Percentiles rank a stretch among this genome's conserved stretches.
Evolutionary conservation across 1,140 invertebrate genomes (phyloP).

Genomic region (Ceratina australensis): DNA sequence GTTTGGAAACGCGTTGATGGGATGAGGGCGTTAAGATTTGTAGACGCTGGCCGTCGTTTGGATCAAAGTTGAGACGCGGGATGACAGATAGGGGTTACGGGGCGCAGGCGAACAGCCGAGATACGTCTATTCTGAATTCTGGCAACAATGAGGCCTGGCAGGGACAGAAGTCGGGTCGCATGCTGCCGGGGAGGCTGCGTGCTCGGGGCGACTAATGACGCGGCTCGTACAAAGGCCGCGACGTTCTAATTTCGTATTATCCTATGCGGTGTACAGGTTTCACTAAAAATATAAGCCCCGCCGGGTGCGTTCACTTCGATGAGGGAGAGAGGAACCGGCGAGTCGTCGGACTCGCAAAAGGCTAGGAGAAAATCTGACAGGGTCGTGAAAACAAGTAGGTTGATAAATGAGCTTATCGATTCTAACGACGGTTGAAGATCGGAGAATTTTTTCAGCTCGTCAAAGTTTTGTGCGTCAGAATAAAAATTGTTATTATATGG

Average conservation of each 20-base stretch:
- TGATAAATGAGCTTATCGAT: too few relatives aligned
- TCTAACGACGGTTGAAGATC: too few relatives aligned
- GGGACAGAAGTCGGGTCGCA: slow-evolving; percentile 38
- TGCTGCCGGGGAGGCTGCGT: background rate
- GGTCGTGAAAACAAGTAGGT: too few relatives aligned
- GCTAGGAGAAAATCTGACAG: too few relatives aligned
- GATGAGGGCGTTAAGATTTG: background rate
- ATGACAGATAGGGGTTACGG: slow-evolving; percentile 45
- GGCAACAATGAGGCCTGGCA: slow-evolving; percentile 58
- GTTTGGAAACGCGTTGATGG: too few relatives aligned
- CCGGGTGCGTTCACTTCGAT: slow-evolving; percentile 42
- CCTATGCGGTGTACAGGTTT: slow-evolving; percentile 11
- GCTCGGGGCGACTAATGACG: slow-evolving; percentile 50
- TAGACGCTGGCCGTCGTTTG: background rate
- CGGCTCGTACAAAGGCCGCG: slow-evolving; percentile 54
- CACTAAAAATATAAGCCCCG: slow-evolving; percentile 52
- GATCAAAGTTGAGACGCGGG: slow-evolving; percentile 42
- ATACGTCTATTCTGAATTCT: slow-evolving; percentile 56
- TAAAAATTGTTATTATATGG: too few relatives aligned
- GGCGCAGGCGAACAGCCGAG: slow-evolving; percentile 9
- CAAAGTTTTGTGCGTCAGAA: too few relatives aligned
- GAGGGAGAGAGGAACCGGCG: background rate
- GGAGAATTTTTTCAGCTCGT: too few relatives aligned
- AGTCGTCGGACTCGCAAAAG: too few relatives aligned
- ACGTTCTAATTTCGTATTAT: slow-evolving; percentile 58